Conservation (phyloP, 2,888 invertebrate genomes). For the Timema cristinae region DNA sequence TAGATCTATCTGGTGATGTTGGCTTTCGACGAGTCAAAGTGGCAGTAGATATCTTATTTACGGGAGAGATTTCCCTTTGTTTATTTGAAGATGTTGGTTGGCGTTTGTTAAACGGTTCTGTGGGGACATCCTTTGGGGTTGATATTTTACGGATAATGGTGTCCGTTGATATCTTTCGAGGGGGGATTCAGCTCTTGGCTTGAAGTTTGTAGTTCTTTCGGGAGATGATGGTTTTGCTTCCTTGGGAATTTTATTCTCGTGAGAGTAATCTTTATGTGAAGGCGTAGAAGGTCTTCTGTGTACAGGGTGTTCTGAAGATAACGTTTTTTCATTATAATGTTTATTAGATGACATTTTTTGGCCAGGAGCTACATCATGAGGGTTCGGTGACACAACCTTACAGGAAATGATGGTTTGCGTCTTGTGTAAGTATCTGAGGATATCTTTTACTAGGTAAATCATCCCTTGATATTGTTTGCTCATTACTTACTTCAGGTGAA, state of each 20-base stretch:
- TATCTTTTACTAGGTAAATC: neutral
- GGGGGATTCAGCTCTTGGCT: no score
- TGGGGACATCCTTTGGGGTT: no score
- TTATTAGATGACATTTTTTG: neutral
- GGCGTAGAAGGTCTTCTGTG: neutral
- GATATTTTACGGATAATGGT: no score
- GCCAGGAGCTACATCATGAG: neutral
- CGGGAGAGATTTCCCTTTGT: neutral
- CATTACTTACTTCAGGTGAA: no score
- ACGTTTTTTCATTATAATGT: neutral
- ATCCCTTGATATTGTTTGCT: no score
- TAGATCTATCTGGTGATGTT: constrained; percentile 14
- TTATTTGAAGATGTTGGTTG: no score
- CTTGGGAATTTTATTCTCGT: constrained; percentile 39
- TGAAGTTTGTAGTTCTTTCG: no score
- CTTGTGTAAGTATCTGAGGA: constrained; percentile 15
- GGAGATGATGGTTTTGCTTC: constrained; percentile 8
- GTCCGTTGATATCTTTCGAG: no score
- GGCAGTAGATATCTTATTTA: constrained; percentile 11
- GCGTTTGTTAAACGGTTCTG: no score
- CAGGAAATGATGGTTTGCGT: constrained; percentile 11
- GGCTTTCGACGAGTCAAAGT: constrained; percentile 22
- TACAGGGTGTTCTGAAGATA: neutral
- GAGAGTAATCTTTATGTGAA: constrained; percentile 21
- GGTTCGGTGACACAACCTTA: no score